Percentiles rank a stretch among this genome's conserved stretches.
phyloP scores from a whole-genome alignment of 2,797 vertebrate genomes.

The Gobionotothen gibberifrons region DNA sequence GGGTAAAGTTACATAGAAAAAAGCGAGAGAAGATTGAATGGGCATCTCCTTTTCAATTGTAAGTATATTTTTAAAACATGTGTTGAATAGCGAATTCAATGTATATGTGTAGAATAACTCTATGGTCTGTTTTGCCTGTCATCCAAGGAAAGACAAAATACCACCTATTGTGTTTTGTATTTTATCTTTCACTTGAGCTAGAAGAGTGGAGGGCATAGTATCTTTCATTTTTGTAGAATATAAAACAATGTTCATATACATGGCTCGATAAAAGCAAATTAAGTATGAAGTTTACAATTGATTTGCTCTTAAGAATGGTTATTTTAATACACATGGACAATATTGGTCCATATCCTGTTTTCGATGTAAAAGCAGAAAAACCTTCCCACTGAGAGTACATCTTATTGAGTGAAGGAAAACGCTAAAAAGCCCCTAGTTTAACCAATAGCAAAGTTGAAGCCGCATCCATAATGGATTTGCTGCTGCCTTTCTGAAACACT shows the following conservation, averaged over 20 bases:
- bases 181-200: too few species aligned
- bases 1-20: background rate
- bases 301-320: too few species aligned
- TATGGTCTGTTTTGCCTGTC: too few species aligned
- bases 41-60: too few species aligned
- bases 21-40: background rate
- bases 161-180: too few species aligned
- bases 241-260: background rate
- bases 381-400: background rate
- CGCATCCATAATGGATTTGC: constrained; percentile 75
- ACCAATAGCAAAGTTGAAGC: constrained; percentile 44
- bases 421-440: constrained; percentile 25
- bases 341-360: background rate
- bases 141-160: too few species aligned
- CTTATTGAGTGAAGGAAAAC: constrained; percentile 4
- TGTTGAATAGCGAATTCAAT: too few species aligned
- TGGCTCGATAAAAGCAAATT: background rate
- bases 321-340: too few species aligned
- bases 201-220: background rate
- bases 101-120: too few species aligned
- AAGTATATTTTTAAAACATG: too few species aligned
- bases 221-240: background rate
- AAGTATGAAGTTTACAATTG: too few species aligned
- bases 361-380: background rate
- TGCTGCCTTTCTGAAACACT: constrained; percentile 59